A percentile compares a stretch with the other conserved stretches of the same genome.
Evolutionary conservation across 2,113 vertebrate species (phyloP).

Genomic region (Gobiocypris rarus): DNA sequence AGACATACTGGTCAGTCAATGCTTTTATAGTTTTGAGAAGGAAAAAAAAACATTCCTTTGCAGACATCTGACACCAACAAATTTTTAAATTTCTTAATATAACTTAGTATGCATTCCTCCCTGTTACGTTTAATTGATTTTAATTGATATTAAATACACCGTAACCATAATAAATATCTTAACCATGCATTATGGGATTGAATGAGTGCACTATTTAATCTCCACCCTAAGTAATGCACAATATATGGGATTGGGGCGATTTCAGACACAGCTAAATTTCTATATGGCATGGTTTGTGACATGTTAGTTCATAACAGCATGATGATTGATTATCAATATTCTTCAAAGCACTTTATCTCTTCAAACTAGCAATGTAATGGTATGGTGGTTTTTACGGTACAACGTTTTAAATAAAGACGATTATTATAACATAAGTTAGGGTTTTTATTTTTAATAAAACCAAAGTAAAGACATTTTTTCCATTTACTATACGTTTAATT

Average conservation of each 20-base stretch:
- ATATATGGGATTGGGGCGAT: neutral
- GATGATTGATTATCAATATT: neutral
- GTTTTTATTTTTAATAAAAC: constrained; percentile 5
- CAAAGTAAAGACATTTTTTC: neutral
- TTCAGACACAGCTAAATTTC: neutral
- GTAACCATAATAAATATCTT: no score
- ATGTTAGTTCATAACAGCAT: neutral
- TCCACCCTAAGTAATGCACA: neutral
- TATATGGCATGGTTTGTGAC: neutral
- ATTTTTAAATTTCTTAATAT: no score
- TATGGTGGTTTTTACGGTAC: constrained; percentile 22
- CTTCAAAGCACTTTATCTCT: neutral
- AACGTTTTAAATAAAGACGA: neutral
- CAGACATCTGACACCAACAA: no score
- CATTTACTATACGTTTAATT: neutral
- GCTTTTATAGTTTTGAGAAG: neutral
- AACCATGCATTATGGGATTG: neutral
- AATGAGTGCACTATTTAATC: neutral
- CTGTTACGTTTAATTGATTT: no score
- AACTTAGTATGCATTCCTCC: no score
- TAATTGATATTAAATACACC: no score
- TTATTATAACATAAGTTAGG: neutral
- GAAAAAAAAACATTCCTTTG: no score
- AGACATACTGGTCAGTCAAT: neutral
- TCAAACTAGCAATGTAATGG: neutral